Evolutionary conservation across 2,113 vertebrate genomes (phyloP).

Genomic region (Bos javanicus): DNA sequence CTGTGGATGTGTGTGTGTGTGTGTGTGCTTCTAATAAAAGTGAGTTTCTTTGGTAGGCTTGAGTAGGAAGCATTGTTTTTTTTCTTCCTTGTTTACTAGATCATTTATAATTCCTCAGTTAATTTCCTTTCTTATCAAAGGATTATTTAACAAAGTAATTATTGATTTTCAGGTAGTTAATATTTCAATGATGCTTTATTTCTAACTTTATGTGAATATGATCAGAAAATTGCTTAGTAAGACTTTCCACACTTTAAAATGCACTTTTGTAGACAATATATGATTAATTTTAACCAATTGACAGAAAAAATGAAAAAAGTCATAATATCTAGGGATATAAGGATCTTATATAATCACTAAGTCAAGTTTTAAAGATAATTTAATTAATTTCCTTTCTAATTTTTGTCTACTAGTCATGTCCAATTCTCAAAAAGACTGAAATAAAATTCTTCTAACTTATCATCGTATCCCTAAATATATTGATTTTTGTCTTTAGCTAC

Average conservation of each 20-base stretch:
- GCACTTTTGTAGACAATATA: background rate
- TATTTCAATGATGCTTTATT: background rate
- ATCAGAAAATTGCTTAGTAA: background rate
- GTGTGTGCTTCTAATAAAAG: background rate
- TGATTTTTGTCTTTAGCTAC: background rate
- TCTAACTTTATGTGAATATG: background rate
- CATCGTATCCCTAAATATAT: background rate
- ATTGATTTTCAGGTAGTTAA: background rate
- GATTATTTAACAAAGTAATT: background rate
- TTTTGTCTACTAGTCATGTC: background rate
- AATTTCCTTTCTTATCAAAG: background rate
- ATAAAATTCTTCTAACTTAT: background rate
- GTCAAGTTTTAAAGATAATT: background rate
- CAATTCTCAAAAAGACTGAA: background rate
- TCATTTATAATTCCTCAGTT: background rate
- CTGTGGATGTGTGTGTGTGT: background rate
- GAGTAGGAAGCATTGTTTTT: background rate
- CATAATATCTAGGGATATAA: background rate
- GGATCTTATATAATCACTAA: background rate
- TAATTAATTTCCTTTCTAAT: background rate
- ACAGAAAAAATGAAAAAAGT: background rate
- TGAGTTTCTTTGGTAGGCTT: background rate
- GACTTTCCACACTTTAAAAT: background rate
- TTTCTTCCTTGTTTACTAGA: background rate
- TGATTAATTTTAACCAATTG: background rate